Conservation (phyloP, 2,797 vertebrate species). For the Basileuterus tristriatus region DNA sequence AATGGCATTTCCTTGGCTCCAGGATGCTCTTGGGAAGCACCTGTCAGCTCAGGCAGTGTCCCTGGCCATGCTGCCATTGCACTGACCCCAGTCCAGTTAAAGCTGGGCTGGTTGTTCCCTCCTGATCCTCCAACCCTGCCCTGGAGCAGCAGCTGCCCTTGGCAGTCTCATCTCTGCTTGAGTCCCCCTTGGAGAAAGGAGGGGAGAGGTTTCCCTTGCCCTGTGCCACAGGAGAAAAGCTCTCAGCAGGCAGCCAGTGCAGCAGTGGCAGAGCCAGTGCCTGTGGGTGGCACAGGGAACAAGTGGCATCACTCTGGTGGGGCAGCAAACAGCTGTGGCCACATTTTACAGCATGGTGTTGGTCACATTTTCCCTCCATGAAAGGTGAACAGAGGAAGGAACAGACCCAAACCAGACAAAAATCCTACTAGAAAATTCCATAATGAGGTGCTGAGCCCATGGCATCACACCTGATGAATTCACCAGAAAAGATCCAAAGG, state of each 20-base stretch:
- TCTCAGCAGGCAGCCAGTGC: not conserved
- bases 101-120: not conserved
- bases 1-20: not conserved
- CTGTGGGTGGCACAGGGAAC: not conserved
- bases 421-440: not conserved
- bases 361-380: not conserved
- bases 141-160: not conserved
- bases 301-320: not conserved
- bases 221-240: not conserved
- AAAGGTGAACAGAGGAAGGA: not conserved
- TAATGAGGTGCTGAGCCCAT: rapidly evolving
- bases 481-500: not conserved
- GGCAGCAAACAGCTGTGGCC: not conserved
- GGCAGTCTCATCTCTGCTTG: not conserved
- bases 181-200: not conserved
- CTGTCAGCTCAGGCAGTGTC: not conserved
- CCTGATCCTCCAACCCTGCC: rapidly evolving
- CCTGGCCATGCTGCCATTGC: not conserved
- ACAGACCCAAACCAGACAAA: not conserved
- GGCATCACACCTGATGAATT: not conserved
- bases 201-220: not conserved
- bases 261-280: not conserved
- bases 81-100: not conserved
- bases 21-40: not conserved
- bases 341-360: rapidly evolving